Percentiles rank a stretch among this genome's conserved stretches.
Conservation (phyloP, 1,140 invertebrate species). For the Caerostris darwini region DNA sequence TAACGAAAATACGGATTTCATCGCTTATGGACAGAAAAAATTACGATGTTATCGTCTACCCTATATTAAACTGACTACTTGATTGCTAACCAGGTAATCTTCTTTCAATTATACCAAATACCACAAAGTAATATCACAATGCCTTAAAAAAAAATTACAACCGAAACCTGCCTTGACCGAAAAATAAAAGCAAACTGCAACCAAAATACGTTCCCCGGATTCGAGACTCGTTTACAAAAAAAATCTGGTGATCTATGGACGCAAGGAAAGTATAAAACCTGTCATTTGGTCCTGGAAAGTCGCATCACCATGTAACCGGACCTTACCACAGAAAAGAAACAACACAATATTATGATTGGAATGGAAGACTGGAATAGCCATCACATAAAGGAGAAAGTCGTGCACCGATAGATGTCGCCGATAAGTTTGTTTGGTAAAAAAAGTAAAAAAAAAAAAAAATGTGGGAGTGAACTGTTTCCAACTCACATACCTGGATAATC, state of each 20-base stretch:
- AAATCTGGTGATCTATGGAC: constrained; percentile 44
- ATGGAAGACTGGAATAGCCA: not conserved
- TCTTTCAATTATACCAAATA: not conserved
- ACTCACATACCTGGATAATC: constrained; percentile 74
- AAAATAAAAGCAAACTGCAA: not conserved
- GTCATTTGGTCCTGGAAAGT: constrained; percentile 19
- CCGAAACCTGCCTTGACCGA: not conserved
- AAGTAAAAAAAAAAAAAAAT: not conserved
- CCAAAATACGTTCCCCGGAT: not conserved
- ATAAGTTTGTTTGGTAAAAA: constrained; percentile 62
- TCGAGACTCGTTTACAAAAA: not conserved
- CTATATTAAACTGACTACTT: not conserved
- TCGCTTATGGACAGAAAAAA: not conserved
- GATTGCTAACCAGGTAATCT: not conserved
- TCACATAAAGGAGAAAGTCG: constrained; percentile 55
- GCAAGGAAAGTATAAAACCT: not conserved
- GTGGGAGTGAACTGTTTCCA: constrained; percentile 60
- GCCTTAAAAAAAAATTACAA: not conserved
- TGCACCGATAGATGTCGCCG: constrained; percentile 74
- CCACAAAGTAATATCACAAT: not conserved
- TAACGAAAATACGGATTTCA: not conserved
- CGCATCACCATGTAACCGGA: constrained; percentile 59
- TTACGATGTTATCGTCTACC: not conserved
- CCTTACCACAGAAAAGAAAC: constrained; percentile 16
- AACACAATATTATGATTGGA: constrained; percentile 1